Evolutionary conservation across 1,140 invertebrate genomes (phyloP), one percentile per base, ranked within the genome.

Genomic region (Halotydeus destructor): DNA sequence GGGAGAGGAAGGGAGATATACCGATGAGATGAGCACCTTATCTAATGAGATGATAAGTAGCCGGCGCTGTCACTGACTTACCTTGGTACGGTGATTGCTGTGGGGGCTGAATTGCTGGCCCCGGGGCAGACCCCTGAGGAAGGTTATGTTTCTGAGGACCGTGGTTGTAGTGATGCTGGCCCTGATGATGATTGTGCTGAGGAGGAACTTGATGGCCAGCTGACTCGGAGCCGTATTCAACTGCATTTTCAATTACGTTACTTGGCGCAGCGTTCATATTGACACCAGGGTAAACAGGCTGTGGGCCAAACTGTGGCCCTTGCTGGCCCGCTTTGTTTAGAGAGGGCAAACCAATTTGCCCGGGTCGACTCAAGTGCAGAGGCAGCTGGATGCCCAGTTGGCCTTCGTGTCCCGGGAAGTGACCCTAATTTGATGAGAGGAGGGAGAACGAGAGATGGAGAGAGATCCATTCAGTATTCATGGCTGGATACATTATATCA

Each of bases 191-290:
- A n/a, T n/a, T n/a, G n/a, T n/a, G n/a, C n/a, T n/a, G n/a, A n/a
- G n/a, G n/a, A n/a, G n/a, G n/a, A n/a, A n/a, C n/a, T n/a, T n/a
- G n/a, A n/a, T n/a, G n/a, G n/a, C n/a, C n/a, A n/a, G n/a, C n/a
- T n/a, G n/a, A n/a, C n/a, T n/a, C n/a, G n/a, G n/a, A n/a, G 14
- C 33, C 33, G 21, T 34, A 34, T 34, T 34, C 33, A 16, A 34
- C 33, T 16, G 14, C 14, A 34, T 34, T 34, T 34, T 34, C 33
- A 34, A 34, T n/a, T 6, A 19, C 14, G n/a, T 6, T 16, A n/a
- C 33, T 19, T 34, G 14, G 14, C 8, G 14, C 14, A 9, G 14
- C 22, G 6, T 5, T 5, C 28, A 30, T 30, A 16, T 5, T 14
- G 5, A 19, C 33, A 6, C 33, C 33, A 5, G 33, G 33, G 21